These are phyloP conservation scores for Entelurus aequoreus DNA, from an alignment of 2,113 vertebrate species.

Conservation along the genomic window DNA sequence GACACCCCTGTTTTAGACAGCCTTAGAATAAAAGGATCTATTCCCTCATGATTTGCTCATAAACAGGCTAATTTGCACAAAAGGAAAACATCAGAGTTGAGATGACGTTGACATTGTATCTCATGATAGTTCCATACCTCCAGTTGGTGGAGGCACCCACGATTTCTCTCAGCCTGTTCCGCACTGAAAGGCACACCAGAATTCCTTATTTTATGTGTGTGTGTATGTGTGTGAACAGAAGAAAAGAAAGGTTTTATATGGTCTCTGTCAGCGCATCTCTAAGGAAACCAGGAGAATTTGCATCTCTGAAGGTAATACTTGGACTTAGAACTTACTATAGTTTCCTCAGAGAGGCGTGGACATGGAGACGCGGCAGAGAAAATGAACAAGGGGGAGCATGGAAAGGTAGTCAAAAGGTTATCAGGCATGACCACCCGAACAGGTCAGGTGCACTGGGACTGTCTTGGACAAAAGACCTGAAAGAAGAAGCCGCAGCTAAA, in stretches of 20 bases:
- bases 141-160: conserved; percentile 92
- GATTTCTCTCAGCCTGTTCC: conserved; percentile 83
- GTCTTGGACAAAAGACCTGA: background rate
- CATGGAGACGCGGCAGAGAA: background rate
- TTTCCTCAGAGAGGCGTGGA: conserved; percentile 10
- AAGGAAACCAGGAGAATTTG: no score
- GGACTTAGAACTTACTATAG: no score
- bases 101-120: background rate
- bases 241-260: conserved; percentile 18
- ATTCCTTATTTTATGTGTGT: background rate
- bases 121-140: conserved; percentile 76
- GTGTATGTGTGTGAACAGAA: background rate
- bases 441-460: background rate
- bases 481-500: background rate
- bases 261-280: conserved; percentile 6
- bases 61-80: no score
- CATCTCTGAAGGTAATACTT: no score
- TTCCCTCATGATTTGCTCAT: no score
- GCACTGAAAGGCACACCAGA: conserved; percentile 68
- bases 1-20: no score
- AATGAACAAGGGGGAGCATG: background rate
- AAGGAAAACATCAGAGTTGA: background rate
- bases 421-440: background rate
- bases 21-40: no score
- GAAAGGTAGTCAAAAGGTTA: background rate